Evolutionary conservation across 2,797 vertebrate genomes (phyloP), one percentile per base, ranked within the genome.

Genomic region (Champsocephalus esox): DNA sequence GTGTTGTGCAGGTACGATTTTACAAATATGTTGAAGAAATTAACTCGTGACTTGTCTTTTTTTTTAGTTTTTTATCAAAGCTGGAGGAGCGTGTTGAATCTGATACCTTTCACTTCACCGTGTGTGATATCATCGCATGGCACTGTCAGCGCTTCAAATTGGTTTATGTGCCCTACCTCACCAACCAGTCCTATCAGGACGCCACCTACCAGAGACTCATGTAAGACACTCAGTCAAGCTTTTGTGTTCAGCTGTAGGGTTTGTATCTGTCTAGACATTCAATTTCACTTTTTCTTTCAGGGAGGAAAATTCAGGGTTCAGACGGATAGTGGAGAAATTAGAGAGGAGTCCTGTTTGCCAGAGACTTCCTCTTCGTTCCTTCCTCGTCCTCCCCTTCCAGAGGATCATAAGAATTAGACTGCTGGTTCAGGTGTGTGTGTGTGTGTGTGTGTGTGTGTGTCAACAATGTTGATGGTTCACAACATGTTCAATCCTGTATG

Each of bases 101-200:
- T 12, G 87, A 99, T 87, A 93, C 97, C 59, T 94, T 99, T 82
- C 89, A 90, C 52, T 99, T 99, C 82, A 95, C 94, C 0, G 96
- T 99, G 78, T 99, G 98, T 12, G 97, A 99, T 0, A 96, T 99
- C 70, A 97, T 99, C 45, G 92, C 95, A 75, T 95, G 88, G 28
- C 96, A 98, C 0, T 97, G 96, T 44, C 90, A 95, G 0, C 92
- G 93, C 78, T 99, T 99, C 93, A 96, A 90, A 83, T 92, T 93
- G 68, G 97, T 99, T 54, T 99, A 99, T 66, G 95, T 99, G 65
- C 98, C 98, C 1, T 99, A 99, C 4, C 97, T 99, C 84, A 99
- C 98, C 89, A 99, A 99, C 92, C 98, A 99, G 91, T 98, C 97
- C 0, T 99, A 99, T 54, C 98, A 99, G 92, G 98, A 99, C 13